Evolutionary conservation across 2,797 vertebrate species (phyloP).

Genomic region (Capromys pilorides): DNA sequence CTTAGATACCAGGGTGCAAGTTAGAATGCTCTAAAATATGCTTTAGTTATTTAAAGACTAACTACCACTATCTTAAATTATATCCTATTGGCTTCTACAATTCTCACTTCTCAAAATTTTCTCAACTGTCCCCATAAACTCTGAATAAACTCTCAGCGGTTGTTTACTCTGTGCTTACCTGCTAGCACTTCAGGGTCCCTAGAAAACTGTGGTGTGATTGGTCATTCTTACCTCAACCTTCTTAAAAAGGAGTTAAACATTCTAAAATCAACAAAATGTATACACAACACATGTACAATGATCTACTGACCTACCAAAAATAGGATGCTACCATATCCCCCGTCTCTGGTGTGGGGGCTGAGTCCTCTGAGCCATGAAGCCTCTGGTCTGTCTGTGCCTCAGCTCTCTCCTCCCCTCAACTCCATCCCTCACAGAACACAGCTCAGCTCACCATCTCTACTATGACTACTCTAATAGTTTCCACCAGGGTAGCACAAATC

Average conservation of each 20-base stretch:
- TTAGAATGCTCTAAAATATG: not conserved
- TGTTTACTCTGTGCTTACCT: not conserved
- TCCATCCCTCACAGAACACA: not conserved
- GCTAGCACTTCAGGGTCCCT: not conserved
- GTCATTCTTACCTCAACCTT: not conserved
- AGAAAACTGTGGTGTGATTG: not conserved
- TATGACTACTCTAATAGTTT: not conserved
- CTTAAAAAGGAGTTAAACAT: not conserved
- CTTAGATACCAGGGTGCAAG: not conserved
- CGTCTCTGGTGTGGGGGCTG: not conserved
- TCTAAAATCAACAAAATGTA: conserved; percentile 8
- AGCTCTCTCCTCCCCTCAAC: not conserved
- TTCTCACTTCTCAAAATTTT: not conserved
- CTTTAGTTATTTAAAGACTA: not conserved
- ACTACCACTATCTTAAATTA: not conserved
- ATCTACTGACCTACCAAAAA: not conserved
- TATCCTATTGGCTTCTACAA: not conserved
- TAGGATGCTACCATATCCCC: not conserved
- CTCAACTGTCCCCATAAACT: not conserved
- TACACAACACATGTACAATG: not conserved
- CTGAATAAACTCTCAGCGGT: not conserved
- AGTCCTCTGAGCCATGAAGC: not conserved
- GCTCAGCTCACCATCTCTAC: not conserved
- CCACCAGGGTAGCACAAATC: not conserved
- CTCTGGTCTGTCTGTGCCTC: not conserved